Evolutionary conservation across 2,888 invertebrate genomes (phyloP).

Genomic region (Nymphalis urticae): DNA sequence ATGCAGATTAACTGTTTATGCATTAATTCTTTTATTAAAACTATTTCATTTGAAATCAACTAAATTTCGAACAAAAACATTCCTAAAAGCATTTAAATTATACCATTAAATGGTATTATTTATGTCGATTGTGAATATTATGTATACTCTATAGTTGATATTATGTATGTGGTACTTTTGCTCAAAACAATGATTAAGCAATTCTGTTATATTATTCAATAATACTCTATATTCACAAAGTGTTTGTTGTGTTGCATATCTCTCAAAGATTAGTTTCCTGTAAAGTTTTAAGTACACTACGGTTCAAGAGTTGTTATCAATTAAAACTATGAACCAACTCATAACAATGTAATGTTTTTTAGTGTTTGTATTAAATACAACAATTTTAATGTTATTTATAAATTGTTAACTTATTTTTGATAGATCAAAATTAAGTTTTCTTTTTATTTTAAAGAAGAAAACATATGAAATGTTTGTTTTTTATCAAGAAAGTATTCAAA

Average conservation of each 20-base stretch:
- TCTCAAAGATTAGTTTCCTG: neutral
- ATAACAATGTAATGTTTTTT: too few relatives aligned
- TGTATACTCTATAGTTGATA: neutral
- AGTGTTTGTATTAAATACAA: too few relatives aligned
- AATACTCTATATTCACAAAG: neutral
- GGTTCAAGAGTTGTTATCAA: too few relatives aligned
- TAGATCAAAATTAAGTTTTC: too few relatives aligned
- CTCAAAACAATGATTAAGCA: slow-evolving; percentile 6
- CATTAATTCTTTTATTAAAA: neutral
- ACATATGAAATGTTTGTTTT: too few relatives aligned
- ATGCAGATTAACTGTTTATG: slow-evolving; percentile 37
- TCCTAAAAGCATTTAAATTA: neutral
- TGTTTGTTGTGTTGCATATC: neutral
- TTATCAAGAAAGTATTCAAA: too few relatives aligned
- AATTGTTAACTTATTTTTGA: too few relatives aligned
- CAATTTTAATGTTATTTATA: too few relatives aligned
- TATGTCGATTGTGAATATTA: neutral
- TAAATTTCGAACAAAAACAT: neutral
- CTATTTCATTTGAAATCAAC: slow-evolving; percentile 7
- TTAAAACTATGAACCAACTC: too few relatives aligned
- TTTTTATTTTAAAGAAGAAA: too few relatives aligned
- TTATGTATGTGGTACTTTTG: neutral
- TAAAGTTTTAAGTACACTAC: neutral
- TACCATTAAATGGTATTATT: neutral
- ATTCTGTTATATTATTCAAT: neutral